These are phyloP conservation scores for Lepus timidus DNA, from an alignment of 2,113 vertebrate species.

Conservation along the genomic window DNA sequence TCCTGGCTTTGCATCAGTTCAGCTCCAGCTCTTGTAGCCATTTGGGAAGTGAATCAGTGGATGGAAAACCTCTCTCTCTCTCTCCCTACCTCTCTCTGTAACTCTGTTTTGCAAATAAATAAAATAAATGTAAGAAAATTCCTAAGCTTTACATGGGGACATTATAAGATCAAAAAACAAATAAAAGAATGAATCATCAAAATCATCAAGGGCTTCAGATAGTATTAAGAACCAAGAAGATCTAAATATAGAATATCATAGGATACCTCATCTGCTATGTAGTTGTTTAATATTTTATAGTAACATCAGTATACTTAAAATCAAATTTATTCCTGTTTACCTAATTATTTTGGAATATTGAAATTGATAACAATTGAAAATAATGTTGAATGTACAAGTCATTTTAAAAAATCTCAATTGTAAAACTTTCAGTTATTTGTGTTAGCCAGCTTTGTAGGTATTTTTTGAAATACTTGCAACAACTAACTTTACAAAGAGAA, in stretches of 20 bases:
- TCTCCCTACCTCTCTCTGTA: no score
- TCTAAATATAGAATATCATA: conserved; percentile 62
- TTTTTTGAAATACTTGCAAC: no score
- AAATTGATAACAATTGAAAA: neutral
- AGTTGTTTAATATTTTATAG: conserved; percentile 71
- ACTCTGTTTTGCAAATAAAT: no score
- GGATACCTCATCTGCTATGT: conserved; percentile 63
- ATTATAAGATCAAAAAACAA: conserved; percentile 77
- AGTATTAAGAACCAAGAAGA: conserved; percentile 77
- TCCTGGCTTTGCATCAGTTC: no score
- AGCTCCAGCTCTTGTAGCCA: no score
- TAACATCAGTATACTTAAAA: conserved; percentile 64
- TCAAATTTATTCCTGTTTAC: neutral
- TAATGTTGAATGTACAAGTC: neutral
- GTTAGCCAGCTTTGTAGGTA: no score
- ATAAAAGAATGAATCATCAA: conserved; percentile 77
- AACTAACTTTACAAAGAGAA: no score
- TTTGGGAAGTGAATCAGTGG: no score
- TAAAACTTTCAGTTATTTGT: conserved; percentile 28
- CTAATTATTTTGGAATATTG: conserved; percentile 20
- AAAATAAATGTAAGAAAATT: neutral
- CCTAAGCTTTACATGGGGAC: conserved; percentile 56
- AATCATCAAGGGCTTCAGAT: conserved; percentile 78
- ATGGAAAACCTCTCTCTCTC: no score
- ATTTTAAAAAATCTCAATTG: neutral